Evolutionary conservation across 1,140 invertebrate species (phyloP).

Genomic region (Drosophila truncata): DNA sequence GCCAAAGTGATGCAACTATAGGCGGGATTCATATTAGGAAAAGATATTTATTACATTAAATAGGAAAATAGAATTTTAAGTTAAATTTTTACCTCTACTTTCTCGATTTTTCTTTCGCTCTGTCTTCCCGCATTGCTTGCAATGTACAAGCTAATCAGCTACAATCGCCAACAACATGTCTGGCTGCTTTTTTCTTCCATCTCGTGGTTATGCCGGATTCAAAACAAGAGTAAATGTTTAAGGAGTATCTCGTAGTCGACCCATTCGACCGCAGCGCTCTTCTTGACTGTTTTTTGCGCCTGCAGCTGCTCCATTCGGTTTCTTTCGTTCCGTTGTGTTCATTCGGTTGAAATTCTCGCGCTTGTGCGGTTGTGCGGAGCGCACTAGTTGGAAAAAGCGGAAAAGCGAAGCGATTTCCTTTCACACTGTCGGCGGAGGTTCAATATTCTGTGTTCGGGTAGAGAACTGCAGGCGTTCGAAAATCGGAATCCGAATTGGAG

Average conservation of each 20-base stretch:
- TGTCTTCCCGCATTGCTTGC: no score
- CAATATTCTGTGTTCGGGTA: conserved; percentile 59
- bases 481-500: conserved; percentile 40
- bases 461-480: conserved; percentile 64
- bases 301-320: conserved; percentile 57
- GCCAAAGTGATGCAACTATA: no score
- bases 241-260: conserved; percentile 3
- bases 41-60: no score
- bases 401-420: conserved; percentile 53
- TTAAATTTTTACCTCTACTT: no score
- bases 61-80: no score
- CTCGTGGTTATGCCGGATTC: no score
- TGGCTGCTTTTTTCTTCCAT: no score
- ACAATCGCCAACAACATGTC: no score
- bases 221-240: neutral
- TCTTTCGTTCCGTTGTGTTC: conserved; percentile 26
- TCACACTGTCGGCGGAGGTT: conserved; percentile 60
- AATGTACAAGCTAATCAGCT: no score
- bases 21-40: no score
- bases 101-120: no score
- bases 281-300: conserved; percentile 18
- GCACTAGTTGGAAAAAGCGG: conserved; percentile 51
- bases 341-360: conserved; percentile 71
- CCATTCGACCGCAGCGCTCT: neutral
- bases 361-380: conserved; percentile 76